phyloP scores from a whole-genome alignment of 2,113 vertebrate species.

The Rhinopomastus cyanomelas region DNA sequence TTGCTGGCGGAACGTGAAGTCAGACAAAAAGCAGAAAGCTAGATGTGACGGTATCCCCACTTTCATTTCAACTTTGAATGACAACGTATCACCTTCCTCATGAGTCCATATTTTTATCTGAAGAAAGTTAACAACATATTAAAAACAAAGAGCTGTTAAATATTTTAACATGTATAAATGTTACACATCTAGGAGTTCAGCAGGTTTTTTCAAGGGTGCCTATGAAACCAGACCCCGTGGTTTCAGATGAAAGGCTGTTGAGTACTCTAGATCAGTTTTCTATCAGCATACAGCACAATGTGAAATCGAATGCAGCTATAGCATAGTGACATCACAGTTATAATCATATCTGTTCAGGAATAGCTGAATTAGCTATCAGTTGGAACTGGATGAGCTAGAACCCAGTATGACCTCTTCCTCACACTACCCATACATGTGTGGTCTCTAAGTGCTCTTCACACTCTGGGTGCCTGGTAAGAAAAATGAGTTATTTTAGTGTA shows the following conservation, averaged over 20 bases:
- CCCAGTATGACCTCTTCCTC: neutral
- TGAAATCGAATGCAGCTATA: neutral
- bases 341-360: neutral
- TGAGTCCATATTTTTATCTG: constrained; percentile 75
- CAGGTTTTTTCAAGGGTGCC: neutral
- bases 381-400: neutral
- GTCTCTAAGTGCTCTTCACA: neutral
- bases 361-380: neutral
- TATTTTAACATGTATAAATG: neutral
- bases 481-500: neutral
- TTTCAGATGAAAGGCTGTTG: neutral
- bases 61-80: constrained; percentile 77
- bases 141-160: neutral
- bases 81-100: constrained; percentile 70
- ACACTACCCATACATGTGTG: neutral
- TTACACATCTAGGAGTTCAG: neutral
- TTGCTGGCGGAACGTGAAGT: constrained; percentile 68
- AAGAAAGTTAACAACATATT: neutral
- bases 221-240: neutral
- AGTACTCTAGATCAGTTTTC: neutral
- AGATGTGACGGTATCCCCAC: constrained; percentile 57
- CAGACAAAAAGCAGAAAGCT: constrained; percentile 73
- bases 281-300: neutral
- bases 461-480: neutral
- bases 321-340: neutral